Conservation (phyloP, 1,140 invertebrate genomes). For the Pogonognathellus flavescens region DNA sequence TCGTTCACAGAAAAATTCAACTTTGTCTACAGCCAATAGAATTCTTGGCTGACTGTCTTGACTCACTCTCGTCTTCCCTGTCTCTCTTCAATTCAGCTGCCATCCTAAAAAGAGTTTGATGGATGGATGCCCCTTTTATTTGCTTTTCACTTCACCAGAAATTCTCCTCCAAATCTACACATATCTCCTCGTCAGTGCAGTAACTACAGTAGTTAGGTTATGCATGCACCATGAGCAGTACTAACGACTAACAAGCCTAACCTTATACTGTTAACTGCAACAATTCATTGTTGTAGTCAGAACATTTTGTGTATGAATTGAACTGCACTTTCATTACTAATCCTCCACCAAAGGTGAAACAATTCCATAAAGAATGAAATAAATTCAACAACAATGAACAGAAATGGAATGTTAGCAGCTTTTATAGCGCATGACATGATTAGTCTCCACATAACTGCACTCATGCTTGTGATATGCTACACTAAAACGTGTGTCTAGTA, state of each 20-base stretch:
- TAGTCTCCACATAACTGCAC: background rate
- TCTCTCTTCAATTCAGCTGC: constrained; percentile 4
- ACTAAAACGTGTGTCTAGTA: too few species aligned
- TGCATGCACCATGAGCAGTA: too few species aligned
- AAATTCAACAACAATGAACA: background rate
- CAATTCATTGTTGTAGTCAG: too few species aligned
- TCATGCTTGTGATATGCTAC: too few species aligned
- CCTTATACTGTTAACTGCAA: too few species aligned
- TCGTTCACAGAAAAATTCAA: constrained; percentile 14
- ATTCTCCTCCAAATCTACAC: background rate
- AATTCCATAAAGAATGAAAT: too few species aligned
- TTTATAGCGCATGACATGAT: background rate
- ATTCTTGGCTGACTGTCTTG: background rate
- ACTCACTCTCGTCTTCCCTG: background rate
- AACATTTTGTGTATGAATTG: too few species aligned
- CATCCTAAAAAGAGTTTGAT: background rate
- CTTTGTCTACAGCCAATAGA: constrained; percentile 3
- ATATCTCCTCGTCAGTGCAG: too few species aligned
- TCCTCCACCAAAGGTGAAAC: too few species aligned
- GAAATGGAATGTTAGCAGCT: background rate
- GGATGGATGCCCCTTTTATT: constrained; percentile 36
- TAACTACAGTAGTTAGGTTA: too few species aligned
- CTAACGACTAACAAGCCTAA: too few species aligned
- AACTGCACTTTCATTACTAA: too few species aligned
- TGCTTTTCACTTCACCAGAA: background rate